Percentiles rank a stretch among this genome's conserved stretches.
Evolutionary conservation across 2,113 vertebrate species (phyloP).

Genomic region (Theristicus caerulescens): DNA sequence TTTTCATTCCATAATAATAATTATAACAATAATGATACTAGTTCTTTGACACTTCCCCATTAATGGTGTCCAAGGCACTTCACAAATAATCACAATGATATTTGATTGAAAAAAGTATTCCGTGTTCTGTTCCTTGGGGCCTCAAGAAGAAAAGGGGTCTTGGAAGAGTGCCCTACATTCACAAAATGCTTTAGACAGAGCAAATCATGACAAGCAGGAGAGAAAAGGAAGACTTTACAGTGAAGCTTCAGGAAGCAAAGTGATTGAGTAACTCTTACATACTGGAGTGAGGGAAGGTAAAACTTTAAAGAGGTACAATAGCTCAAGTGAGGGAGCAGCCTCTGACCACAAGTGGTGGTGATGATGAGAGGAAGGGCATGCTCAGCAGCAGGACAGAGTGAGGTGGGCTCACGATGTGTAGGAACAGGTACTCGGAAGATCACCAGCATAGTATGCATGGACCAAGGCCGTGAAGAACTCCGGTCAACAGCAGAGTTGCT

Average conservation of each 20-base stretch:
- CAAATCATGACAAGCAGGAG: neutral
- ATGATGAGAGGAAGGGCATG: neutral
- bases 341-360: neutral
- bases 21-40: neutral
- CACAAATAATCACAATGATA: neutral
- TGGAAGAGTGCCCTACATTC: slow-evolving; percentile 5
- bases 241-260: neutral
- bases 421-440: neutral
- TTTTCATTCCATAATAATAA: neutral
- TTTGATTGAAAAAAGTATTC: slow-evolving; percentile 3
- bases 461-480: neutral
- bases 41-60: neutral
- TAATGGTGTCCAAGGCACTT: neutral
- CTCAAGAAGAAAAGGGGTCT: neutral
- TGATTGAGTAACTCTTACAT: neutral
- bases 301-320: neutral
- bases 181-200: neutral
- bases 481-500: neutral
- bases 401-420: neutral
- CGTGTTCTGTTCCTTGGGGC: neutral
- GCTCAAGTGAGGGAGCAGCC: neutral
- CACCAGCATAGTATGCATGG: neutral
- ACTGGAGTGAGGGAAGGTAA: neutral
- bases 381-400: neutral
- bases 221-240: neutral